Evolutionary conservation across 1,140 invertebrate genomes (phyloP).

Genomic region (Aphelenchoides fujianensis): DNA sequence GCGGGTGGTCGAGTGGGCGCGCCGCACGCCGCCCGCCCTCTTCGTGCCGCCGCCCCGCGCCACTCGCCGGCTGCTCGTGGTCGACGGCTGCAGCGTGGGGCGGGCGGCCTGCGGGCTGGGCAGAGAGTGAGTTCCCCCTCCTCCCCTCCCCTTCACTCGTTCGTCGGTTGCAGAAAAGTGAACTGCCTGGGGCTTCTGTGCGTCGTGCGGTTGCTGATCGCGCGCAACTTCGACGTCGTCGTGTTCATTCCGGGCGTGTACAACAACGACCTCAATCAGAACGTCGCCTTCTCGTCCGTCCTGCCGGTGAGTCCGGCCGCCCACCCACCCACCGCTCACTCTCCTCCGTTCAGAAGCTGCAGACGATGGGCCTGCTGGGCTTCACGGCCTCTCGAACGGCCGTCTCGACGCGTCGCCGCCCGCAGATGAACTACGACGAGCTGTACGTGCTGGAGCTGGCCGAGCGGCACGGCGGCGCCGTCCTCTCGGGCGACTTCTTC

Average conservation of each 20-base stretch:
- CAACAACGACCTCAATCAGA: constrained; percentile 17
- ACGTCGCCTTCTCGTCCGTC: constrained; percentile 1
- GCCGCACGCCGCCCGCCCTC: not conserved
- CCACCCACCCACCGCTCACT: not conserved
- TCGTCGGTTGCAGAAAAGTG: constrained; percentile 14
- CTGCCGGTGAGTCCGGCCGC: not conserved
- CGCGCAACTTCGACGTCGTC: constrained; percentile 26
- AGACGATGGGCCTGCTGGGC: constrained; percentile 16
- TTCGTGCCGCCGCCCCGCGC: not conserved
- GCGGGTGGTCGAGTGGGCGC: not conserved
- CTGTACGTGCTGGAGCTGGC: constrained; percentile 21
- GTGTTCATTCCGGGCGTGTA: constrained; percentile 15
- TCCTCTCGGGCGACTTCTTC: constrained; percentile 21
- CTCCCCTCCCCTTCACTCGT: not conserved
- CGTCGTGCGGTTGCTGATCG: constrained; percentile 11
- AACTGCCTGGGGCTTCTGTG: constrained; percentile 22
- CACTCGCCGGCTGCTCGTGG: constrained; percentile 19
- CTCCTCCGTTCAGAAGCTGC: constrained; percentile 13
- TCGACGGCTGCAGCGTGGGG: constrained; percentile 22
- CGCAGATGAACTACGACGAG: constrained; percentile 24
- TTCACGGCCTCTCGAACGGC: constrained; percentile 21
- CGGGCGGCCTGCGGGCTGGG: constrained; percentile 21
- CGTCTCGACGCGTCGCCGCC: not conserved
- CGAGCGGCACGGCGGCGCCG: constrained; percentile 16
- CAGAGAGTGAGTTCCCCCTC: constrained; percentile 4